phyloP scores from a whole-genome alignment of 2,888 invertebrate species.

The Agrilus mali region DNA sequence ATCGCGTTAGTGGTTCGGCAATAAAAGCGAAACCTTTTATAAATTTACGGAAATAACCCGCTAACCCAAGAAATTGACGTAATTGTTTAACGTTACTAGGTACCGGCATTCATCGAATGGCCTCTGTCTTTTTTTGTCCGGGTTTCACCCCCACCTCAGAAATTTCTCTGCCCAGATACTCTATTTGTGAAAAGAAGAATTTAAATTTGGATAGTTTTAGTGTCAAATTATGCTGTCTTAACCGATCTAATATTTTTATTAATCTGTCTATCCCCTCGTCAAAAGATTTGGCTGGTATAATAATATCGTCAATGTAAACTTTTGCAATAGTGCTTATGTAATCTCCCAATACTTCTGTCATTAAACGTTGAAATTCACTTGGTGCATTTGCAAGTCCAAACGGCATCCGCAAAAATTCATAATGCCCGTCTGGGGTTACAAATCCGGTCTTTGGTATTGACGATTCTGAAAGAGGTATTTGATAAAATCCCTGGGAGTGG shows the following conservation, averaged over 20 bases:
- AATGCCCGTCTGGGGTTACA: background rate
- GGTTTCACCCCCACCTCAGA: constrained; percentile 1
- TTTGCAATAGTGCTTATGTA: constrained; percentile 1
- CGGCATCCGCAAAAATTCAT: background rate
- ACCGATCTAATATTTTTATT: constrained; percentile 5
- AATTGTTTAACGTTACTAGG: constrained; percentile 6
- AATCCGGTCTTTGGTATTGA: constrained; percentile 4
- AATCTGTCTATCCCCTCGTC: constrained; percentile 11
- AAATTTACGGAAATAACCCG: constrained; percentile 4
- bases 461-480: constrained; percentile 6
- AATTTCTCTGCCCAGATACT: constrained; percentile 11
- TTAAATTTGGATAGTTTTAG: constrained; percentile 10
- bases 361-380: constrained; percentile 1
- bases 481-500: constrained; percentile 2
- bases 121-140: constrained; percentile 1
- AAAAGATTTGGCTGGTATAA: constrained; percentile 11
- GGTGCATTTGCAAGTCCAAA: constrained; percentile 2
- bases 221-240: constrained; percentile 6
- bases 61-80: constrained; percentile 5
- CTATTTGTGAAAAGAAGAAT: constrained; percentile 10
- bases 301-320: constrained; percentile 10
- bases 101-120: constrained; percentile 2
- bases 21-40: constrained; percentile 1
- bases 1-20: constrained; percentile 2
- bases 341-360: background rate